Evolutionary conservation across 2,888 invertebrate genomes (phyloP).

Genomic region (Platycnemis pennipes): DNA sequence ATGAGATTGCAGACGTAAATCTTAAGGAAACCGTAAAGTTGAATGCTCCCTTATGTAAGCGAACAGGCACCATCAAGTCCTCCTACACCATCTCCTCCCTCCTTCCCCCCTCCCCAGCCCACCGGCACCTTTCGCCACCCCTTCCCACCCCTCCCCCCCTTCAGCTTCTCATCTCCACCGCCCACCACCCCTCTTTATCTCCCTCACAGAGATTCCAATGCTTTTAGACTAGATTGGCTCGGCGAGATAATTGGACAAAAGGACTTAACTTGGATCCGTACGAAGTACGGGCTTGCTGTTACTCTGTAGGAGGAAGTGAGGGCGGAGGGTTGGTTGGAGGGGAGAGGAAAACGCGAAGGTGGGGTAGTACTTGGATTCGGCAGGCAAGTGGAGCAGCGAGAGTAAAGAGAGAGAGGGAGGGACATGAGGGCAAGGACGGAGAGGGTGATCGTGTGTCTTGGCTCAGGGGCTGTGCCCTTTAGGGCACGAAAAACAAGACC

Average conservation of each 20-base stretch:
- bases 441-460: neutral
- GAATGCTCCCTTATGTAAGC: conserved; percentile 32
- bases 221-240: conserved; percentile 50
- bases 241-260: conserved; percentile 40
- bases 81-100: too few relatives aligned
- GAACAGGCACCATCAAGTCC: conserved; percentile 21
- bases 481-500: neutral
- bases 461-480: neutral
- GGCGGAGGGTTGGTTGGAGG: neutral
- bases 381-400: neutral
- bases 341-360: neutral
- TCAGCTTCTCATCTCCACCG: neutral
- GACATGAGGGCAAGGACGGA: neutral
- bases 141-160: neutral
- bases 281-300: conserved; percentile 18
- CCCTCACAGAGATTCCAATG: conserved; percentile 41
- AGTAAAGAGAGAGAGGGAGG: neutral
- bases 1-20: conserved; percentile 36
- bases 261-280: conserved; percentile 30
- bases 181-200: neutral
- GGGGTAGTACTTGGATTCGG: neutral
- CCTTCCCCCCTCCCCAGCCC: neutral
- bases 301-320: neutral
- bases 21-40: conserved; percentile 41
- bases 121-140: neutral